Evolutionary conservation across 30 jellyfish, hydroid and myxozoan genomes (phyloP), one percentile per base, ranked within the genome.

Genomic region (Clytia hemisphaerica): DNA sequence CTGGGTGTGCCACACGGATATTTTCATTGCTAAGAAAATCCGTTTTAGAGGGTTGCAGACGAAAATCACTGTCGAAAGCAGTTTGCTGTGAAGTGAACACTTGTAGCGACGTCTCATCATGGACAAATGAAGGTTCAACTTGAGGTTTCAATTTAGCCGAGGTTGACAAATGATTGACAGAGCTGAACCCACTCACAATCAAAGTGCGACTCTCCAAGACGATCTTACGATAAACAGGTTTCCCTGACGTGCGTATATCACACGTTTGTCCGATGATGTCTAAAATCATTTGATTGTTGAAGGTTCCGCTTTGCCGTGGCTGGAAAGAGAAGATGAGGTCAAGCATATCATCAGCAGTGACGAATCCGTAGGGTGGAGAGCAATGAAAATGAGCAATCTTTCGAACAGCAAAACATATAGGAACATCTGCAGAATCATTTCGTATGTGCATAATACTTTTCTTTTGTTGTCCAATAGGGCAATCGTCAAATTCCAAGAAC

Each of bases 221-320:
- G 1, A 37, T 22, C 61, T 86, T 90, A 59, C 37, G 72, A 67
- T 70, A 78, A 36, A 62, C 38, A 0, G 93, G 91, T 45, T 61
- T 35, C 27, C 79, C 54, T 58, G 78, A 38, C 42, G 45, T 78
- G 25, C 75, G 67, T 22, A 44, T 51, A 19, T 77, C 86, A 26
- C 83, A 80, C 15, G 58, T 71, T 59, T 50, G 53, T 10, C 96
- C 96, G 24, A 78, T 53, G 9, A 79, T 73, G 6, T 78, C 92
- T 27, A 86, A 27, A 14, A 50, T 38, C 79, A 86, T 35, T 42
- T 65, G 58, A 2, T 84, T 80, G 45, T 34, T 72, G 36, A 77
- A 78, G 27, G 78, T 66, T 21, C 96, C 96, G 37, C 78, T 64
- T 68, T 86, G 96, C 40, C 79, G 78, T 4, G 96, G 96, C 60